Evolutionary conservation across 2,797 vertebrate genomes (phyloP), one percentile per base, ranked within the genome.

Genomic region (Takifugu ocellatus): DNA sequence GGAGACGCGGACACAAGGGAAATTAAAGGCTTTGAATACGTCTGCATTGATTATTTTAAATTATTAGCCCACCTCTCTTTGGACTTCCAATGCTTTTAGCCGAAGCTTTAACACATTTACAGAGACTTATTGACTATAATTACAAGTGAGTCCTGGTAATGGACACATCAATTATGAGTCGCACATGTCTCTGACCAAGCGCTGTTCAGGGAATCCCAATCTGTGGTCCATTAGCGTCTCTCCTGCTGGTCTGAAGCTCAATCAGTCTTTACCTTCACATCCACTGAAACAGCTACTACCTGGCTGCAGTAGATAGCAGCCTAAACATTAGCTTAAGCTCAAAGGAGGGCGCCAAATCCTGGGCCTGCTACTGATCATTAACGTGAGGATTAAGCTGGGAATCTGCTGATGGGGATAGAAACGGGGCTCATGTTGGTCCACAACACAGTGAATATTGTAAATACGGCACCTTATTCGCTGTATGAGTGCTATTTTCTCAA

Each of bases 51-150:
- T 98, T 97, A 97, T 96, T 96, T 96, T 97, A 98, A 98, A 98
- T 97, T 96, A 97, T 97, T 97, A 97, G 94, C 94, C 95, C 93
- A 94, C 95, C 94, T 97, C 95, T 96, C 93, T 95, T 94, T 94
- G 94, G 95, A 96, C 95, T 94, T 93, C 93, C 94, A 95, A 96
- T 96, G 96, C 96, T 98, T 97, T 97, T 98, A 98, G 95, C 94
- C 85, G 80, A 91, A 94, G 95, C 94, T 95, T 96, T 95, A 97
- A 96, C 96, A 98, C 95, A 94, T 97, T 97, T 97, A 98, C 86
- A 95, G 96, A 98, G 96, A 97, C 95, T 98, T 98, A 98, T 97
- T 96, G 96, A 97, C 95, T 96, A 96, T 98, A 97, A 98, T 97
- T 98, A 97, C 95, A 97, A 97, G 93, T 95, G 95, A 98, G 96